A percentile compares a stretch with the other conserved stretches of the same genome.
These are phyloP conservation scores for Paraescarpia echinospica DNA, from an alignment of 1,140 invertebrate genomes.

Conservation along the genomic window DNA sequence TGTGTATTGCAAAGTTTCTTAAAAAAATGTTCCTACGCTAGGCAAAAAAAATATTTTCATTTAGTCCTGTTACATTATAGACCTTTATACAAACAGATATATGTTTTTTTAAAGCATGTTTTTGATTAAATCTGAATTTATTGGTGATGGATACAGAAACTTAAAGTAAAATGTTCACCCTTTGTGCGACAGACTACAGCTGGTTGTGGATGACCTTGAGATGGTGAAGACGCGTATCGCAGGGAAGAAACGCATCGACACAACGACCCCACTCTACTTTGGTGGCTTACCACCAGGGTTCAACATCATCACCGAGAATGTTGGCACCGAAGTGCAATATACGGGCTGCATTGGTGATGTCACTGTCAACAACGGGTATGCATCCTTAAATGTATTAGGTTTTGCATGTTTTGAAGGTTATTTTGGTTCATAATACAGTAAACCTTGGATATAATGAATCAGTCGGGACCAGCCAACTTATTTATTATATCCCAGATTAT, in stretches of 20 bases:
- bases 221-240: slow-evolving; percentile 55
- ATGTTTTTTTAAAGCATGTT: too few species aligned
- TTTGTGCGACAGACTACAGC: slow-evolving; percentile 59
- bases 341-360: slow-evolving; percentile 85
- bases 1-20: too few species aligned
- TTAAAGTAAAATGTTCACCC: neutral
- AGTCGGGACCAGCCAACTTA: too few species aligned
- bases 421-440: neutral
- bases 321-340: slow-evolving; percentile 63
- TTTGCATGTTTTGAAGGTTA: neutral
- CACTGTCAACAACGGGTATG: slow-evolving; percentile 72
- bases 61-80: too few species aligned
- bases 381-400: neutral
- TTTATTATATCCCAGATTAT: too few species aligned
- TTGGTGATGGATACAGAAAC: neutral
- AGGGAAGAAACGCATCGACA: slow-evolving; percentile 39
- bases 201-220: slow-evolving; percentile 81
- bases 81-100: too few species aligned
- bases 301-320: slow-evolving; percentile 51
- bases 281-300: slow-evolving; percentile 76
- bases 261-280: slow-evolving; percentile 70
- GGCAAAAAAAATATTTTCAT: too few species aligned
- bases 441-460: too few species aligned
- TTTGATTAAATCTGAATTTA: too few species aligned
- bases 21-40: too few species aligned